phyloP scores from a whole-genome alignment of 2,113 vertebrate genomes.

The Tamias sibiricus region DNA sequence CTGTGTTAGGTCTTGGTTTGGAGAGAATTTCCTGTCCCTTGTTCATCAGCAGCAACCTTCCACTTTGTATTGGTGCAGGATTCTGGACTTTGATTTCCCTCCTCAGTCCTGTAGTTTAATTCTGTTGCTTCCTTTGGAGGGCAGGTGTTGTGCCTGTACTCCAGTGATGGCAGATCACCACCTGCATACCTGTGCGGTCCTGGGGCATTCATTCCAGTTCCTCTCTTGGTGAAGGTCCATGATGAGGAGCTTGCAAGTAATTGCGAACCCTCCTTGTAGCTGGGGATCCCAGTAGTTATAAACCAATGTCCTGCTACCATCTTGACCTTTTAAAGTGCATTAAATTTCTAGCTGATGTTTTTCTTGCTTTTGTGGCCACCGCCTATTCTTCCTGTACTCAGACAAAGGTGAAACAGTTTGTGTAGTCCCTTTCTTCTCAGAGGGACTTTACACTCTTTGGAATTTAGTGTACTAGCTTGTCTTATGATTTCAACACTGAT shows the following conservation, averaged over 20 bases:
- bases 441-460: not conserved
- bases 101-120: not conserved
- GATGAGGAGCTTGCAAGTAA: not conserved
- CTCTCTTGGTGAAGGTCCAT: not conserved
- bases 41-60: not conserved
- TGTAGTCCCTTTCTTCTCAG: not conserved
- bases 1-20: not conserved
- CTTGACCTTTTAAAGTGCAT: not conserved
- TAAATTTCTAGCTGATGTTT: slow-evolving; percentile 7
- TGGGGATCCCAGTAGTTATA: not conserved
- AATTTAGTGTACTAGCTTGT: not conserved
- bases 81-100: not conserved
- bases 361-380: not conserved
- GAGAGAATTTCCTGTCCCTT: not conserved
- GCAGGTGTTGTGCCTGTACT: not conserved
- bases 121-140: not conserved
- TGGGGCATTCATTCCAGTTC: not conserved
- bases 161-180: not conserved
- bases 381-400: not conserved
- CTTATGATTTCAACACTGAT: not conserved
- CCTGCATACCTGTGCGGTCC: not conserved
- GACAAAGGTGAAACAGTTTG: not conserved
- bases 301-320: not conserved
- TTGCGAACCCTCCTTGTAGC: not conserved
- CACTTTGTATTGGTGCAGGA: not conserved